Evolutionary conservation across 2,888 invertebrate species (phyloP), one percentile per base, ranked within the genome.

Genomic region (Nowickia ferox): DNA sequence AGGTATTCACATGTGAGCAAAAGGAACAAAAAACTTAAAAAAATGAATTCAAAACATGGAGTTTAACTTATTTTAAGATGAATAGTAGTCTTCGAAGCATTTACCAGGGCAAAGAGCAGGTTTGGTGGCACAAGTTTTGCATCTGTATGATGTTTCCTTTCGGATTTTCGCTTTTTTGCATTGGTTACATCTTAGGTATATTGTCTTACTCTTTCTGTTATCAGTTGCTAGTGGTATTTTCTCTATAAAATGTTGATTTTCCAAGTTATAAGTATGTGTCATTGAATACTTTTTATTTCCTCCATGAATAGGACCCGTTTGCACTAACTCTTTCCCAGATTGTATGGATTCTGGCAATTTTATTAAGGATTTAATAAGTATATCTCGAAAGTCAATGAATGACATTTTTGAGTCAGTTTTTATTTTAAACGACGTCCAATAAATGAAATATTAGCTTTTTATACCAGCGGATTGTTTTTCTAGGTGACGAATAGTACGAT

Each of bases 391-490:
- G 15, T 72, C 57, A 57, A 57, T 57, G 42, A 72, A 72, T 22
- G 69, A 51, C 9, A 71, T 30, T 30, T 57, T 72, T 59, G 55
- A 57, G 5, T 22, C 4, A 42, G 30, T 71, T 71, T 71, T 72
- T 59, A 51, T 61, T 76, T 74, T 48, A 65, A 83, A 86, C 61
- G 40, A 80, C 72, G 66, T 84, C 80, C 65, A 87, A 65, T 44
- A 85, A 68, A 66, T 85, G 80, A 81, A 87, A 87, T 68, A 86
- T 83, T 10, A 84, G 46, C 42, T 84, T 84, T 66, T 87, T 86
- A 51, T 86, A 86, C 84, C 86, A 87, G 48, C 84, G 77, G 65
- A 84, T 84, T 19, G 86, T 87, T 81, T 85, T 87, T 59, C 81
- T 77, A 38, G 85, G 84, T 19, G 51, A 69, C 55, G 75, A 86